Evolutionary conservation across 92 coral and sea anemone genomes (phyloP), one percentile per base, ranked within the genome.

Genomic region (Virgularia gustaviana): DNA sequence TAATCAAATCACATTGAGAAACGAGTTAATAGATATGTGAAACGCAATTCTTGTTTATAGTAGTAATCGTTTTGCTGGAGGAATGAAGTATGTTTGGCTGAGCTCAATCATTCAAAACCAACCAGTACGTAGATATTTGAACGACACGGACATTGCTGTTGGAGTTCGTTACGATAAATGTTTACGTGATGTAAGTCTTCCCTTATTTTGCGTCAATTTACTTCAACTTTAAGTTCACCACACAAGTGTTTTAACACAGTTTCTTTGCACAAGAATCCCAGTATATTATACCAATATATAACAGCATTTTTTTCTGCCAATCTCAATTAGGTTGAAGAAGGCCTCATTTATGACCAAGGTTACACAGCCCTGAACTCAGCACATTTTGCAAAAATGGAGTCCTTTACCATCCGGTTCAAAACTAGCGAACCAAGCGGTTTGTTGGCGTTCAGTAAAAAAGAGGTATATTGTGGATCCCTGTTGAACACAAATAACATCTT

Each of bases 351-450:
- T 87, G 87, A 86, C 37, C 56, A 83, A 4, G 88, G 96, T 38
- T 84, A 78, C 57, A 89, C 94, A 20, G 94, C 85, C 3, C 58
- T 89, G 43, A 75, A 73, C 56, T 68, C 92, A 0, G 81, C 84
- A 2, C 55, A 73, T 44, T 45, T 67, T 37, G 35, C 72, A 1
- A 28, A 49, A 18, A 75, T 92, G 62, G 15, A 27, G 19, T 79
- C 79, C 24, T 60, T 92, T 43, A 36, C 73, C 18, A 59, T 92
- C 68, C 58, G 30, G 18, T 92, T 92, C 56, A 92, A 92, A 85
- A 92, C 96, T 18, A 65, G 78, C 15, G 83, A 83, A 34, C 98
- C 98, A 10, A 84, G 90, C 58, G 90, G 94, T 19, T 53, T 92
- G 18, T 83, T 92, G 35, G 82, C 84, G 19, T 92, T 76, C 66